Percentiles rank a stretch among this genome's conserved stretches.
Conservation (phyloP, 2,888 invertebrate genomes). For the Smittia sp. region DNA sequence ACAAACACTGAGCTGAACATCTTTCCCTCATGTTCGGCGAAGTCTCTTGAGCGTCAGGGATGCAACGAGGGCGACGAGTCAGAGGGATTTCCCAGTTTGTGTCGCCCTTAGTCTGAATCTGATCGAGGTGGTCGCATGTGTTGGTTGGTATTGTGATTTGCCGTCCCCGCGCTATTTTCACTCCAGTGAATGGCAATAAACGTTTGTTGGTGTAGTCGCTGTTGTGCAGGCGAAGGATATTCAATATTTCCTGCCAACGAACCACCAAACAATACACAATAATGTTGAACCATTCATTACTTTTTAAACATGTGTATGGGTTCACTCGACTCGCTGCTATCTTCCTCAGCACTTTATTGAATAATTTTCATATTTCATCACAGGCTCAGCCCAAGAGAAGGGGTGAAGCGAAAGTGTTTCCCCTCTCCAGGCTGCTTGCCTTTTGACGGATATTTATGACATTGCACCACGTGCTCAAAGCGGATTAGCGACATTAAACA, state of each 20-base stretch:
- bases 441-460: constrained; percentile 28
- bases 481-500: constrained; percentile 25
- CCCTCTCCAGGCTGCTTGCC: neutral
- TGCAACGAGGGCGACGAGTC: too few species aligned
- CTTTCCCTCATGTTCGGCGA: neutral
- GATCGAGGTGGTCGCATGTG: constrained; percentile 26
- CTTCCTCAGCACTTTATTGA: constrained; percentile 22
- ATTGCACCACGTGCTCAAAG: constrained; percentile 20
- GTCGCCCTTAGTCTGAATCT: neutral
- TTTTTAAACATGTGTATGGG: constrained; percentile 12
- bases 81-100: neutral
- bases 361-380: constrained; percentile 20
- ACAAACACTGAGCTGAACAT: neutral
- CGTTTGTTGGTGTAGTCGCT: constrained; percentile 25
- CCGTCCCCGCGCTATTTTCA: neutral
- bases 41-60: neutral
- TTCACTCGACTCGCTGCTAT: neutral
- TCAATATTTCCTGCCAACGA: constrained; percentile 32
- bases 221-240: constrained; percentile 17
- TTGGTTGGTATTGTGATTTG: constrained; percentile 2
- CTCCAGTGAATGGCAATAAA: neutral
- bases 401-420: constrained; percentile 23
- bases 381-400: neutral
- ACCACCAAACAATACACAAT: constrained; percentile 18
- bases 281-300: neutral